Percentiles rank a stretch among this genome's conserved stretches.
phyloP scores from a whole-genome alignment of 2,888 invertebrate genomes.

The Eristalis arbustorum region DNA sequence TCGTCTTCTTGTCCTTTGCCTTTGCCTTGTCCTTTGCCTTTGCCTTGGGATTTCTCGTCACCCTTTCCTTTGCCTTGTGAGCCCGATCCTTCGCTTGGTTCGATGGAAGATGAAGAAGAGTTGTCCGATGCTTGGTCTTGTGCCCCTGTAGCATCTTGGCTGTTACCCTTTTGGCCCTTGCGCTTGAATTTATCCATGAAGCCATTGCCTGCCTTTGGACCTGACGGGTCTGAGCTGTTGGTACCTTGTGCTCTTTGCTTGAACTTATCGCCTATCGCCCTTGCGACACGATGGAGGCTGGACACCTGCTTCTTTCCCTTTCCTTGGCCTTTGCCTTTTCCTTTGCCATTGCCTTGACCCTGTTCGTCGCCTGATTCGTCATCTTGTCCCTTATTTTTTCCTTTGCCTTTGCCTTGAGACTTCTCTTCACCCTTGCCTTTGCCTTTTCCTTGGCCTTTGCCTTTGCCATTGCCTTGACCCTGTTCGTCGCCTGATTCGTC shows the following conservation, averaged over 20 bases:
- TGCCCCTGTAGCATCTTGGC: too few species aligned
- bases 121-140: too few species aligned
- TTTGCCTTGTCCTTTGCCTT: too few species aligned
- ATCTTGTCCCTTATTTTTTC: not conserved
- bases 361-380: not conserved
- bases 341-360: not conserved
- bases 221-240: not conserved
- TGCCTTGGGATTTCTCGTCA: too few species aligned
- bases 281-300: too few species aligned
- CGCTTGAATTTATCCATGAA: not conserved
- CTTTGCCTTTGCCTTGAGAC: not conserved
- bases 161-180: not conserved
- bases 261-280: too few species aligned
- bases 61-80: not conserved
- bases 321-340: constrained; percentile 3
- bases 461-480: not conserved
- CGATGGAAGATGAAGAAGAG: too few species aligned
- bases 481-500: not conserved
- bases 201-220: not conserved
- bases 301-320: not conserved
- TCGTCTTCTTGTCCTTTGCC: too few species aligned
- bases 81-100: too few species aligned
- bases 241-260: not conserved
- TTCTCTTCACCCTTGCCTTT: not conserved
- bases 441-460: too few species aligned